A percentile compares a stretch with the other conserved stretches of the same genome.
These are phyloP conservation scores for Batillaria attramentaria DNA, from an alignment of 1,140 invertebrate species.

Conservation along the genomic window DNA sequence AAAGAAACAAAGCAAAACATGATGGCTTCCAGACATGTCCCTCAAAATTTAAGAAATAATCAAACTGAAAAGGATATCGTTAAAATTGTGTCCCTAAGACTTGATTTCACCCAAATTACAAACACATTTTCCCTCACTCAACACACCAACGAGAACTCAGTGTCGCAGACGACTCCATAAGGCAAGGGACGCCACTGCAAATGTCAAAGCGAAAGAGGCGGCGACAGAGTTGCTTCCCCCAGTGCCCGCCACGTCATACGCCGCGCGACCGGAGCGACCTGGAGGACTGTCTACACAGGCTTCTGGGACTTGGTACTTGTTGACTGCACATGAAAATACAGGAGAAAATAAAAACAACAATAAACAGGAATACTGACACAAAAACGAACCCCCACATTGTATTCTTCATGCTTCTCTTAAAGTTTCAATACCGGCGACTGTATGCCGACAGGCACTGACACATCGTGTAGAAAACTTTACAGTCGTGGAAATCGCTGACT, in stretches of 20 bases:
- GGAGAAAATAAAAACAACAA: no score
- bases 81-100: neutral
- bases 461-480: no score
- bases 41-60: neutral
- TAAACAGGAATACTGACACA: no score
- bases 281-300: conserved; percentile 2
- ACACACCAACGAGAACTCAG: neutral
- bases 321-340: neutral
- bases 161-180: neutral
- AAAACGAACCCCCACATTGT: no score
- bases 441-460: no score
- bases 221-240: neutral
- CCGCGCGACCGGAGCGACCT: neutral
- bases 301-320: neutral
- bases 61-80: no score
- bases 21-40: neutral
- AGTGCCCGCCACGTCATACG: neutral
- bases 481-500: no score
- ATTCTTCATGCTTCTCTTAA: no score
- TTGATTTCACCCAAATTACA: neutral
- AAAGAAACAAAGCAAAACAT: neutral
- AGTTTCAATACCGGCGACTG: no score
- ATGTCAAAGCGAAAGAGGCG: neutral
- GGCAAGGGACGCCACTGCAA: neutral
- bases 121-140: no score